Conservation (phyloP, 1,140 invertebrate species). For the Chelonus insularis region DNA sequence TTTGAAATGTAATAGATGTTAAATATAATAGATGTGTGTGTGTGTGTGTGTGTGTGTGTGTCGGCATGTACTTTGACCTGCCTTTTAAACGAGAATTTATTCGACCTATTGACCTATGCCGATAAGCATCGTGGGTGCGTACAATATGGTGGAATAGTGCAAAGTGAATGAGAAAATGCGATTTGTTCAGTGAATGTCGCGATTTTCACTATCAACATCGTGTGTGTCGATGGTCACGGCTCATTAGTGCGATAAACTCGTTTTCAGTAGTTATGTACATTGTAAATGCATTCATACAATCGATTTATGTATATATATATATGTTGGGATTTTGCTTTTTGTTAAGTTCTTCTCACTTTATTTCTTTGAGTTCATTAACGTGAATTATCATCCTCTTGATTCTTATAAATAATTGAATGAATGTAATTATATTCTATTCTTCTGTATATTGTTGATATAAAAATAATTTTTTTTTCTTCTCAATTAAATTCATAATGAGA, state of each 20-base stretch:
- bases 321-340: not conserved
- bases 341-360: not conserved
- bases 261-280: not conserved
- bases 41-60: not conserved
- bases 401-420: too few species aligned
- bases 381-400: too few species aligned
- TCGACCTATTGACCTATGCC: not conserved
- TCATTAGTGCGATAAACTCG: constrained; percentile 47
- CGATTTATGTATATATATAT: not conserved
- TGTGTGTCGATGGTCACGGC: constrained; percentile 45
- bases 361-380: too few species aligned
- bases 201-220: constrained; percentile 1
- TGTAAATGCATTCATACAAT: too few species aligned
- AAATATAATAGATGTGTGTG: not conserved
- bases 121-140: not conserved
- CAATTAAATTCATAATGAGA: too few species aligned
- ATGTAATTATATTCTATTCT: too few species aligned
- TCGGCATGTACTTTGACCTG: not conserved
- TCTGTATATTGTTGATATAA: too few species aligned
- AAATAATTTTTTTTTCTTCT: too few species aligned
- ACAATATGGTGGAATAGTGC: not conserved
- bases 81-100: not conserved
- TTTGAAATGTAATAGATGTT: not conserved
- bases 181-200: not conserved
- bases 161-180: not conserved